Percentiles rank a stretch among this genome's conserved stretches.
phyloP scores from a whole-genome alignment of 1,140 invertebrate genomes.

The Triops cancriformis region DNA sequence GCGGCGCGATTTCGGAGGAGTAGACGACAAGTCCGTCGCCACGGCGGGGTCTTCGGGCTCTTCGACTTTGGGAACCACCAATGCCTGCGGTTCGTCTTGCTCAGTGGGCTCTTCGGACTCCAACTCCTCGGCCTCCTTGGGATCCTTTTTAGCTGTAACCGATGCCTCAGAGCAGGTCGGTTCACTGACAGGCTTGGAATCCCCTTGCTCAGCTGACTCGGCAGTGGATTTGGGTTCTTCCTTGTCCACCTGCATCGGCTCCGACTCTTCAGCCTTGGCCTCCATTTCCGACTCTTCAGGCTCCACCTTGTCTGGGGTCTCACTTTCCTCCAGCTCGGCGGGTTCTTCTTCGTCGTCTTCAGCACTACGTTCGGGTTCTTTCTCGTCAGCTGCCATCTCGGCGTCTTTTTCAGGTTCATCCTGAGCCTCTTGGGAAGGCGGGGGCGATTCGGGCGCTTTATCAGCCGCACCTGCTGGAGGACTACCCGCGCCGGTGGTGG shows the following conservation, averaged over 20 bases:
- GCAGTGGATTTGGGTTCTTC: conserved; percentile 29
- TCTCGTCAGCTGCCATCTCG: conserved; percentile 28
- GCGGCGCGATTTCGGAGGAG: not conserved
- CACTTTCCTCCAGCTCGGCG: conserved; percentile 22
- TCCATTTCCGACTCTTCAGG: conserved; percentile 28
- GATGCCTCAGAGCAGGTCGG: conserved; percentile 20
- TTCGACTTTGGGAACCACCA: conserved; percentile 22
- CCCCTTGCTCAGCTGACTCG: conserved; percentile 31
- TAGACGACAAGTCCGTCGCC: not conserved
- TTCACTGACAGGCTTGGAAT: conserved; percentile 28
- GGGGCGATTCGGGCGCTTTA: not conserved
- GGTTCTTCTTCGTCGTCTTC: conserved; percentile 25
- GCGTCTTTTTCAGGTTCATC: conserved; percentile 21
- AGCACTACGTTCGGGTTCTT: conserved; percentile 14
- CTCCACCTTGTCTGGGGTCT: conserved; percentile 20
- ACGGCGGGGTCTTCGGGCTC: conserved; percentile 8
- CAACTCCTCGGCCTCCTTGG: conserved; percentile 29
- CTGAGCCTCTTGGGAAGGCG: conserved; percentile 26
- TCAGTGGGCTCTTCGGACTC: conserved; percentile 31
- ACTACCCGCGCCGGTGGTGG: not conserved
- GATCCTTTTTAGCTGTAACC: conserved; percentile 25
- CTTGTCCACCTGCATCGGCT: conserved; percentile 35
- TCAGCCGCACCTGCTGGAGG: not conserved
- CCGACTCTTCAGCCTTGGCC: conserved; percentile 31
- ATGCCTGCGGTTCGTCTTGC: conserved; percentile 21